Conservation (phyloP, 2,888 invertebrate species). For the Gerosis bhagava region DNA sequence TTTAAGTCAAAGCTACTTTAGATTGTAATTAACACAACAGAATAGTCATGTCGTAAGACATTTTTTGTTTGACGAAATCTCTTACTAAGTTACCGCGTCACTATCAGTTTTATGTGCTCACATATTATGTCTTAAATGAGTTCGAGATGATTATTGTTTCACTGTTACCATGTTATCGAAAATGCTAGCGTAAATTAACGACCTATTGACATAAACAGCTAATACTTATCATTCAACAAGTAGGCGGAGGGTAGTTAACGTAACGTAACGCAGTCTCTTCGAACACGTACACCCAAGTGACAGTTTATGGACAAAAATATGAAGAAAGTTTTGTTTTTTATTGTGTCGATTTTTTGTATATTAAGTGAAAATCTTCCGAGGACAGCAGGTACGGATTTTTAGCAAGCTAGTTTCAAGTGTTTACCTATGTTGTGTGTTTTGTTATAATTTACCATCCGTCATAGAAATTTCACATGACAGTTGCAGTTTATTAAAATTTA, state of each 20-base stretch:
- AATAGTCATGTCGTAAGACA: not conserved
- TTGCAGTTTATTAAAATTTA: no score
- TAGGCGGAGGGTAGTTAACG: slow-evolving; percentile 26
- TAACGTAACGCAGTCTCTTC: not conserved
- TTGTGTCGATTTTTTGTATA: no score
- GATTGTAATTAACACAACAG: not conserved
- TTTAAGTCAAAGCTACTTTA: not conserved
- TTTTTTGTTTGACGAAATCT: no score
- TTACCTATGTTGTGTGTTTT: no score
- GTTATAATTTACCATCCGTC: no score
- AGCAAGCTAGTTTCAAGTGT: no score
- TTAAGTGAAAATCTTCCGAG: no score
- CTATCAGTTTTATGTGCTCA: not conserved
- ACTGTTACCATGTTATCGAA: slow-evolving; percentile 24
- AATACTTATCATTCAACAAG: slow-evolving; percentile 20
- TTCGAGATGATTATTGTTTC: slow-evolving; percentile 2
- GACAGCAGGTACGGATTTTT: no score
- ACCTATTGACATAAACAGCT: slow-evolving; percentile 40
- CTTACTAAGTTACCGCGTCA: not conserved
- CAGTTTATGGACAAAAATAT: no score
- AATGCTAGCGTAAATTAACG: slow-evolving; percentile 31
- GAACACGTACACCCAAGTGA: slow-evolving; percentile 2
- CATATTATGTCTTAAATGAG: slow-evolving; percentile 8
- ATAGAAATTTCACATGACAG: no score
- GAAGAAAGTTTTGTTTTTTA: no score